Evolutionary conservation across 2,113 vertebrate genomes (phyloP), one percentile per base, ranked within the genome.

Genomic region (Falcunculus frontatus): DNA sequence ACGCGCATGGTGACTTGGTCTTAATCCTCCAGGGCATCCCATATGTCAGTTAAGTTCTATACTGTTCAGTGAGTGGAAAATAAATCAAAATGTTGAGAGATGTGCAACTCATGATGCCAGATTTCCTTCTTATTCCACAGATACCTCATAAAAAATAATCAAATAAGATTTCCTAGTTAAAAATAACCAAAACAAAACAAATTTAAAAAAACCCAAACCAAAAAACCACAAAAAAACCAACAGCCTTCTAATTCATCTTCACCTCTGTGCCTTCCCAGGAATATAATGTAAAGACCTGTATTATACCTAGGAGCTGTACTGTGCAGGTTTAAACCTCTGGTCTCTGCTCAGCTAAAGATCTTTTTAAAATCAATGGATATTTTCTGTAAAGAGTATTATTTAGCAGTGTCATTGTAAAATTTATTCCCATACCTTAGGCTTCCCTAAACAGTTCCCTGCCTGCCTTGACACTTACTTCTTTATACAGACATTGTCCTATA

Each of bases 391-490:
- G 52, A 26, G 8, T 68, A 62, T 69, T 62, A 84, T 85, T 94
- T 83, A 85, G n/a, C 53, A 79, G 32, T 26, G 59, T 56, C 60
- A 68, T n/a, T 78, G 56, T 26, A 72, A 80, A 79, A 94, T 92
- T 78, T 96, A 90, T 96, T 90, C n/a, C 44, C 41, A 37, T 78
- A 74, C 64, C 49, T 68, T 42, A 86, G 79, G 76, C 44, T 78
- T 86, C 11, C 29, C 68, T 86, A 53, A 74, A 83, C 29, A 81
- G 22, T 60, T 93, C 2, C 10, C 84, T 92, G 63, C 64, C 50
- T 86, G 63, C 68, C 64, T 89, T 92, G 77, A 94, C 80, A 87
- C 80, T 82, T 69, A 73, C 26, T 84, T 90, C 86, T 91, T 93
- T 76, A 95, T 20, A 84, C 44, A 84, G 90, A 62, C 69, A 68